Evolutionary conservation across 2,113 vertebrate genomes (phyloP), one percentile per base, ranked within the genome.

Genomic region (Capricornis sumatraensis): DNA sequence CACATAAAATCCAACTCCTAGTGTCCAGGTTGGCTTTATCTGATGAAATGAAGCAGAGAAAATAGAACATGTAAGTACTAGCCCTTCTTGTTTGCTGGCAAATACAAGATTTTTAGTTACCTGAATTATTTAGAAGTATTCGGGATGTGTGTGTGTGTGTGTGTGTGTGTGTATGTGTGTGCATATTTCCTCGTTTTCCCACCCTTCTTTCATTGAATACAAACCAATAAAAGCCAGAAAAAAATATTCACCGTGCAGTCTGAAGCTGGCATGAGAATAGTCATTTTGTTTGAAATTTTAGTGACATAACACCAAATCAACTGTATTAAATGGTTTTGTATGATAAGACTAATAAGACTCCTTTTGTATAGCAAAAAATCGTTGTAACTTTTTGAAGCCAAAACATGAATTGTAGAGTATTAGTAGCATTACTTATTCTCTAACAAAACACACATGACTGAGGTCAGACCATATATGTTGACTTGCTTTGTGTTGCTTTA

Each of bases 61-160:
- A 97, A 96, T 6, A 60, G 12, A 55, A 7, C 74, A 47, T 86
- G 14, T 83, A 84, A 97, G 40, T 40, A 3, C 53, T 90, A 96
- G 16, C 7, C 74, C 88, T 95, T 11, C 19, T 94, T 93, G 15
- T 96, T 98, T 96, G 36, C 87, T 95, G 50, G 1, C 23, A 95
- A 88, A 53, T 0, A 93, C 89, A 71, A 43, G 87, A 67, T 89
- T 95, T 96, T 25, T n/a, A 97, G 76, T 2, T 96, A 71, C 7
- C 57, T 97, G 36, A 97, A 97, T 96, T 97, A 96, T 97, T 98
- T 98, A 97, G 57, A 97, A 93, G 14, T 92, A 79, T 96, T 97
- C 92, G 95, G 3, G 6, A 2, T 33, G 2, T 8, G 45, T 19
- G 17, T 47, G 6, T 60, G 78, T 90, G 85, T 89, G 58, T 60